These are phyloP conservation scores for Tokudaia tokunoshimensis DNA, from an alignment of 2,797 vertebrate genomes.

Conservation along the genomic window DNA sequence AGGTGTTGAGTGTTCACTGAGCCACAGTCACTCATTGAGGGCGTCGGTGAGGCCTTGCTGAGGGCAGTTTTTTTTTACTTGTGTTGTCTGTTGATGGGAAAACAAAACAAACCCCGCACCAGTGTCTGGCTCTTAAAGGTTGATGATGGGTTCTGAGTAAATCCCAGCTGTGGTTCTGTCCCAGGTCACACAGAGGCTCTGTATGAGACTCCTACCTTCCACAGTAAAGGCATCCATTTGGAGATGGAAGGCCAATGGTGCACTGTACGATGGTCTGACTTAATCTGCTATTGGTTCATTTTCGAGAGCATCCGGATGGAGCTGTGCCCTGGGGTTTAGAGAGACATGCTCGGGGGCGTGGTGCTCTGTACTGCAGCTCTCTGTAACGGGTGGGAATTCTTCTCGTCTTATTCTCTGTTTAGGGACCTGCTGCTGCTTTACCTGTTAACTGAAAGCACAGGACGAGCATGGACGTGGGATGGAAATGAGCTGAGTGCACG, in stretches of 20 bases:
- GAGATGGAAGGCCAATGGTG: background rate
- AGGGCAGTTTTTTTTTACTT: background rate
- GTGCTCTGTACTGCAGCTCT: slow-evolving; percentile 66
- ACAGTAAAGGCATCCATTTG: background rate
- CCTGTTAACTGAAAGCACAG: slow-evolving; percentile 79
- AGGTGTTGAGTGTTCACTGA: background rate
- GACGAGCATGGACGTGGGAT: slow-evolving; percentile 76
- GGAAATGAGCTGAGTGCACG: slow-evolving; percentile 71
- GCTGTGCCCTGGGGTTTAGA: slow-evolving; percentile 58
- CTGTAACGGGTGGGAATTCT: slow-evolving; percentile 80
- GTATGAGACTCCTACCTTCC: background rate
- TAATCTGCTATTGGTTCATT: slow-evolving; percentile 4
- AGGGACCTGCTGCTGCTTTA: slow-evolving; percentile 64
- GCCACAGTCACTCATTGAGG: background rate
- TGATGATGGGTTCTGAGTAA: background rate
- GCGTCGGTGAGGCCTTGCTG: background rate
- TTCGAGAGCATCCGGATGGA: slow-evolving; percentile 38
- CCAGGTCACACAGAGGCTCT: background rate
- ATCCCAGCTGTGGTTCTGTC: background rate
- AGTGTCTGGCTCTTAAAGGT: background rate
- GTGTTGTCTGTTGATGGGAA: background rate
- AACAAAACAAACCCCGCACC: background rate
- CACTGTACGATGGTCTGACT: background rate
- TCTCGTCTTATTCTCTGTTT: slow-evolving; percentile 66
- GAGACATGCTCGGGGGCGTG: background rate